Base-by-base conservation (phyloP, 1,140 invertebrate species). In the Helicoverpa armigera region DNA sequence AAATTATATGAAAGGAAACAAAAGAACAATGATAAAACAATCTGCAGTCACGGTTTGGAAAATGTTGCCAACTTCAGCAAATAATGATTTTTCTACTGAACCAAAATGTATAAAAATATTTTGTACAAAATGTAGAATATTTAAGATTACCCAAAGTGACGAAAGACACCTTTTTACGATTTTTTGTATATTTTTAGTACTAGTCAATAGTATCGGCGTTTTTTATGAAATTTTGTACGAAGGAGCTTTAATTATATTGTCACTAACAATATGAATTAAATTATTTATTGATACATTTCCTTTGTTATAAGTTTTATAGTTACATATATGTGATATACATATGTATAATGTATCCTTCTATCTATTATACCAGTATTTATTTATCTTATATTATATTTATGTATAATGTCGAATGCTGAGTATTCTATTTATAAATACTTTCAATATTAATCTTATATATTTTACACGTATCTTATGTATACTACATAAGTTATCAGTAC, bases 121-220 rank as follows among this genome's bases (percentile, higher is more conserved):
- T 81, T 67, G 61, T 81, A 81, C 72, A 81, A 81, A 75, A 67
- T 69, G 67, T 75, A 58, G 18, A 58, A 82, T 56, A 72, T 48
- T 67, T 63, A 72, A 70, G 51, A 23, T 48, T 78, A 61, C 76
- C 80, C 78, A 82, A 82, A 80, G 82, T 81, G 69, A 82, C 79
- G 79, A 84, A 84, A 58, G 76, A 79, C 50, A 77, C 53, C 82
- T 85, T 87, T 86, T 72, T 88, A 85, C 82, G 81, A 82, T 67
- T 82, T 35, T 81, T 85, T 83, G 63, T 86, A 80, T 87, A 74
- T 76, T 85, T 80, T 88, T 90, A 89, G 86, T 84, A 86, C 89
- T 90, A 91, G 89, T 90, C 90, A 91, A 86, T 89, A 72, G 73
- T 83, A 75, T 81, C 65, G 79, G 12, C 3, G 43, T 72, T 80